Percentiles rank a stretch among this genome's conserved stretches.
phyloP scores from a whole-genome alignment of 1,140 invertebrate species.

The Maniola jurtina region DNA sequence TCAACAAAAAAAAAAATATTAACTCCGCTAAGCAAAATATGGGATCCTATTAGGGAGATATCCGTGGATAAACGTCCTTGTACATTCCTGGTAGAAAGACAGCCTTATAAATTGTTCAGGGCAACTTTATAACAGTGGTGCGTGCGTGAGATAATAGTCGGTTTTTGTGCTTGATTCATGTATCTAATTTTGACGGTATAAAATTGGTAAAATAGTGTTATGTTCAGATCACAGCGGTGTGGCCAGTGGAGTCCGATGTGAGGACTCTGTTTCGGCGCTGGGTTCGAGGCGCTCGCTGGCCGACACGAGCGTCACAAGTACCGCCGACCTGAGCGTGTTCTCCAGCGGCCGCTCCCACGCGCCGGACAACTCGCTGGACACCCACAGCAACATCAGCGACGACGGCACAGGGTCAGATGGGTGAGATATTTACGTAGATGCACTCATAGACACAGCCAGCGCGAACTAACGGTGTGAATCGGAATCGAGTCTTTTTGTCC shows the following conservation, averaged over 20 bases:
- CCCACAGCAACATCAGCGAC: constrained; percentile 86
- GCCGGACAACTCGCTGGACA: constrained; percentile 86
- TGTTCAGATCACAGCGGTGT: constrained; percentile 63
- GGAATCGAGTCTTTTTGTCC: no score
- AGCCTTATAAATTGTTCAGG: not conserved
- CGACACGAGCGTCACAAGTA: constrained; percentile 90
- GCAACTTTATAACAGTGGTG: not conserved
- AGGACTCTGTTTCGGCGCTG: constrained; percentile 69
- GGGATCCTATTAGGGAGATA: no score
- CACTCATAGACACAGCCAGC: constrained; percentile 6
- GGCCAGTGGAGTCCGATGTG: constrained; percentile 57
- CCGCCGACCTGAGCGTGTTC: constrained; percentile 89
- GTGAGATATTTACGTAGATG: constrained; percentile 69
- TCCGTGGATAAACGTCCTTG: no score
- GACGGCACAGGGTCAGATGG: constrained; percentile 82
- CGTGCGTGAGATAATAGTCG: no score
- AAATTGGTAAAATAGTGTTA: constrained; percentile 14
- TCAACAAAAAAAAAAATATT: no score
- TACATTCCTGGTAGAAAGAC: no score
- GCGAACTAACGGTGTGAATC: no score
- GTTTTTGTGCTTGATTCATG: not conserved
- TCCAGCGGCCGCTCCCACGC: constrained; percentile 87
- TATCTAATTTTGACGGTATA: not conserved
- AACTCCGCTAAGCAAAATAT: no score
- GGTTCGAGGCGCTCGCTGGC: constrained; percentile 88